Evolutionary conservation across 2,797 vertebrate genomes (phyloP), one percentile per base, ranked within the genome.

Genomic region (Alfaro cultratus): DNA sequence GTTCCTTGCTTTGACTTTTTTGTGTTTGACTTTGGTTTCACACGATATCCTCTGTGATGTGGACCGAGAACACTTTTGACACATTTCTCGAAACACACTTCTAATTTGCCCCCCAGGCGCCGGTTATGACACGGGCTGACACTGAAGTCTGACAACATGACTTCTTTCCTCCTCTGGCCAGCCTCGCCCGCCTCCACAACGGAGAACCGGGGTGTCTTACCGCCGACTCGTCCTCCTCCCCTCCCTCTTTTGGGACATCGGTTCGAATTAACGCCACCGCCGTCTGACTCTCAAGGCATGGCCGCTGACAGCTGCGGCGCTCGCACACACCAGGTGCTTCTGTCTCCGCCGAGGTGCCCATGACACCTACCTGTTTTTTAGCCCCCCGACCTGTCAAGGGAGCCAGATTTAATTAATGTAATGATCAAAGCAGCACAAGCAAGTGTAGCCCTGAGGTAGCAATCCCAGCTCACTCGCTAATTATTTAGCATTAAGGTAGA

Each of bases 401-500:
- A 95, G 95, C 95, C 95, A 95, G 85, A 94, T 96, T 95, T 95
- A 96, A 96, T 96, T 96, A 96, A 94, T 78, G 93, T 96, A 95
- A 96, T 94, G 95, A 96, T 96, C 95, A 96, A 96, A 96, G 95
- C 87, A 85, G 91, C 92, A 92, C 93, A 91, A 94, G 94, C 90
- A 85, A 91, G 93, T 92, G 93, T 88, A 91, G 94, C 95, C 95
- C 95, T 70, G 91, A 94, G 95, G 95, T 94, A 91, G 91, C 89
- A 86, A 91, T 93, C 94, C 94, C 91, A 93, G 83, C 86, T 87
- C 83, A 77, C 90, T 91, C 55, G 95, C 95, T 96, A 96, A 96
- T 96, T 96, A 96, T 96, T 96, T 95, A 95, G 95, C 93, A 96
- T 96, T 96, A 96, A 96, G 95, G 95, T 96, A 96, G 96, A 96